Percentiles rank a stretch among this genome's conserved stretches.
These are phyloP conservation scores for Podarcis raffonei DNA, from an alignment of 2,113 vertebrate genomes.

Conservation along the genomic window DNA sequence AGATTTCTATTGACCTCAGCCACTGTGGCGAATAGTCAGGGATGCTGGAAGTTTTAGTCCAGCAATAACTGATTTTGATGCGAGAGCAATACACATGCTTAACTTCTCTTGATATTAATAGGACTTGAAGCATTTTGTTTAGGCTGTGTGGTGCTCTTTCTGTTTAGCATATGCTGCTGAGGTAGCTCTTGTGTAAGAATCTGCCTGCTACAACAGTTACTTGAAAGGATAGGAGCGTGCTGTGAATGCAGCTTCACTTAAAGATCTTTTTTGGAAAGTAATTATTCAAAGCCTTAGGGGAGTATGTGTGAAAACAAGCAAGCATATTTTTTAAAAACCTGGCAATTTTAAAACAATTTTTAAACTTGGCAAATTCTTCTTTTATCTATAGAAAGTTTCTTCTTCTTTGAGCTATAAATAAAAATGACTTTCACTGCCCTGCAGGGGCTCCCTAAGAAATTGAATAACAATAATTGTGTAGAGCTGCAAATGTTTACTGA, in stretches of 20 bases:
- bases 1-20: neutral
- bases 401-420: constrained; percentile 42
- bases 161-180: neutral
- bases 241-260: constrained; percentile 37
- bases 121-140: neutral
- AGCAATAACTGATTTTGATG: neutral
- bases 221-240: neutral
- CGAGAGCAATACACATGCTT: neutral
- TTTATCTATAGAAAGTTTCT: constrained; percentile 25
- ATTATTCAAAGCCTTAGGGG: constrained; percentile 20
- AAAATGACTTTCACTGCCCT: constrained; percentile 7
- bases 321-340: constrained; percentile 17
- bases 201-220: too few species aligned
- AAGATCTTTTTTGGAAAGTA: constrained; percentile 7
- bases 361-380: neutral
- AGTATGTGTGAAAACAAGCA: neutral
- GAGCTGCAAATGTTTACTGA: constrained; percentile 32
- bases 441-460: constrained; percentile 4
- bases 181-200: neutral
- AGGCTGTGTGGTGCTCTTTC: neutral
- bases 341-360: neutral
- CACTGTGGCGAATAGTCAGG: neutral
- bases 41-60: neutral
- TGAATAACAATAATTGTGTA: constrained; percentile 28
- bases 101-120: neutral